phyloP scores from a whole-genome alignment of 2,113 vertebrate genomes.

The Callocephalon fimbriatum region DNA sequence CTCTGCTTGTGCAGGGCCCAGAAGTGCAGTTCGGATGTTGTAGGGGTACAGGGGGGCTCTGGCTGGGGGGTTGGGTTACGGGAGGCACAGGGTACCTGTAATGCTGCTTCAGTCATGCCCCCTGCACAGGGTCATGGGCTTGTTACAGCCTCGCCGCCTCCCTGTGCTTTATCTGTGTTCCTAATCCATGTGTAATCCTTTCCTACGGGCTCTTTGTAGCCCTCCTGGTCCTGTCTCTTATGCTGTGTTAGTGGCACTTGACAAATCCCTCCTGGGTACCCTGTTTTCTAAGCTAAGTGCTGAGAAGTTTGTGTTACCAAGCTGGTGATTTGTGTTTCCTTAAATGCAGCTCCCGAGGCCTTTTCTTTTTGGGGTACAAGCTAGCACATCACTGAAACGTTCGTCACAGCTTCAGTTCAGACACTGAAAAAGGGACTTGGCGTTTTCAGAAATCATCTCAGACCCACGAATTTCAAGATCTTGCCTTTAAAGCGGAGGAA shows the following conservation, averaged over 20 bases:
- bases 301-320: not conserved
- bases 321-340: not conserved
- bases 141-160: not conserved
- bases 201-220: not conserved
- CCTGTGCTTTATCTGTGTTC: not conserved
- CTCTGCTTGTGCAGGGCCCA: not conserved
- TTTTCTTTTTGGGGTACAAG: not conserved
- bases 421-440: not conserved
- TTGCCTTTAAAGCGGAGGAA: not conserved
- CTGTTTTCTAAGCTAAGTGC: not conserved
- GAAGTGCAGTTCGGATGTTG: not conserved
- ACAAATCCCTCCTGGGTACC: not conserved
- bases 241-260: not conserved
- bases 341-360: not conserved
- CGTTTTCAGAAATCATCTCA: not conserved
- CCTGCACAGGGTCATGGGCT: fast-evolving
- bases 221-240: not conserved
- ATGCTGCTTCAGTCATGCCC: fast-evolving
- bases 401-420: not conserved
- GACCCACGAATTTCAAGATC: not conserved
- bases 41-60: not conserved
- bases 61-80: not conserved
- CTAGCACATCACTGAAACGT: not conserved
- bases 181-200: not conserved
- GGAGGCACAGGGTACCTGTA: not conserved